These are phyloP conservation scores for Tetramorium parvispinum DNA, from an alignment of 1,140 invertebrate genomes.

Conservation along the genomic window DNA sequence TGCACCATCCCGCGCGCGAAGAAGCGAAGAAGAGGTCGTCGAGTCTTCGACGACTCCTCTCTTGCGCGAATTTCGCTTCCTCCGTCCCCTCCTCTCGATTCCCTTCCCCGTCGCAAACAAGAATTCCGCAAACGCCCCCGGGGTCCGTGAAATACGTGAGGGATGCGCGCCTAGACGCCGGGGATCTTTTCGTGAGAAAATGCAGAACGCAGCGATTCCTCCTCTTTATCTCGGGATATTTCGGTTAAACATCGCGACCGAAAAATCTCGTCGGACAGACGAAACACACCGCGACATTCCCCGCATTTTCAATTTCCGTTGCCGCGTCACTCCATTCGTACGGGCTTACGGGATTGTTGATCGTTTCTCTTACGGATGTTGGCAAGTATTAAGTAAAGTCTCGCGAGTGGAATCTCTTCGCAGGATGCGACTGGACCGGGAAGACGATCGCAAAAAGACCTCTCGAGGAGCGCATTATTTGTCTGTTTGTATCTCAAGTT, in stretches of 20 bases:
- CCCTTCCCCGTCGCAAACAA: slow-evolving; percentile 41
- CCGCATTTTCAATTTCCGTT: slow-evolving; percentile 54
- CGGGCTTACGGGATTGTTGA: slow-evolving; percentile 27
- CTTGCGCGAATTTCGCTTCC: slow-evolving; percentile 45
- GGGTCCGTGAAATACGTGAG: slow-evolving; percentile 62
- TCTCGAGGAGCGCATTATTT: background rate
- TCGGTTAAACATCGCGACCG: slow-evolving; percentile 53
- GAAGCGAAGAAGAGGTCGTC: slow-evolving; percentile 46
- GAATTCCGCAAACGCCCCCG: slow-evolving; percentile 53
- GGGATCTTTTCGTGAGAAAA: slow-evolving; percentile 49
- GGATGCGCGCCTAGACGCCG: slow-evolving; percentile 62
- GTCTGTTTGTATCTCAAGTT: background rate
- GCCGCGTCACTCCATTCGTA: background rate
- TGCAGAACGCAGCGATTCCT: slow-evolving; percentile 18
- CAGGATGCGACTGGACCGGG: background rate
- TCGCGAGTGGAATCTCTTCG: background rate
- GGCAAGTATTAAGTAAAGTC: slow-evolving; percentile 34
- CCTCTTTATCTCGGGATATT: slow-evolving; percentile 17
- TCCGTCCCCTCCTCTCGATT: too few relatives aligned
- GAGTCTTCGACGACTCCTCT: slow-evolving; percentile 52
- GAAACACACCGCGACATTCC: slow-evolving; percentile 37
- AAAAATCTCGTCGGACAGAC: slow-evolving; percentile 43
- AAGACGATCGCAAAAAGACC: background rate
- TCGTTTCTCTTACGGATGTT: slow-evolving; percentile 37
- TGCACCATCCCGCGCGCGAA: background rate